Conservation (phyloP, 2,113 vertebrate genomes). For the Salvelinus sp. region DNA sequence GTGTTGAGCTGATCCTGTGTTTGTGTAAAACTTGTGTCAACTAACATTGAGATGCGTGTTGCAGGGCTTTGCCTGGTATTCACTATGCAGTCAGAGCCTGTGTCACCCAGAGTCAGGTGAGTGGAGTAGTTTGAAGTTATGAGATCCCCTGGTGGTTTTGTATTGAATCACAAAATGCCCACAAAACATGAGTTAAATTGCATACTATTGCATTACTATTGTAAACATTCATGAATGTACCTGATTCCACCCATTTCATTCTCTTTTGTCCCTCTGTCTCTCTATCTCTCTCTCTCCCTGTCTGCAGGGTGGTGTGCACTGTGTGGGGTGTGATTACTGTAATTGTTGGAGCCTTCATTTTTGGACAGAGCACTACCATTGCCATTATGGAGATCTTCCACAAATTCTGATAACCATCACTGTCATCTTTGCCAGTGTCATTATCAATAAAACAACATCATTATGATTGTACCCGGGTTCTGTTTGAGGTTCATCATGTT, state of each 20-base stretch:
- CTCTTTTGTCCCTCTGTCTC: neutral
- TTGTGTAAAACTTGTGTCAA: neutral
- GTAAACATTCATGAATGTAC: too few species aligned
- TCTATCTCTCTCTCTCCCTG: neutral
- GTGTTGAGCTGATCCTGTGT: neutral
- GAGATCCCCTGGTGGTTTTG: neutral
- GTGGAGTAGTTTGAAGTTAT: conserved; percentile 34
- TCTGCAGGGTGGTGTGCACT: conserved; percentile 75
- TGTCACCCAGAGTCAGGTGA: conserved; percentile 78
- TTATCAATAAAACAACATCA: neutral
- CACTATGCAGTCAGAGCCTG: conserved; percentile 68
- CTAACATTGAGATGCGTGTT: conserved; percentile 4
- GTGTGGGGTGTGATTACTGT: conserved; percentile 81
- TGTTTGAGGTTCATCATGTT: too few species aligned
- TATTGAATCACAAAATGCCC: neutral
- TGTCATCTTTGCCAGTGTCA: neutral
- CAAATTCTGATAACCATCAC: conserved; percentile 53
- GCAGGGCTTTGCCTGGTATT: conserved; percentile 90
- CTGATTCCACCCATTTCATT: neutral
- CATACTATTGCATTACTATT: neutral
- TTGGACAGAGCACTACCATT: conserved; percentile 85
- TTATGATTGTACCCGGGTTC: too few species aligned
- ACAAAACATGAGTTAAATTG: neutral
- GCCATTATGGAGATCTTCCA: conserved; percentile 78
- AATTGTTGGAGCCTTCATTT: conserved; percentile 84